These are phyloP conservation scores for Ophioninae sp. DNA, from an alignment of 2,888 invertebrate genomes.

Conservation along the genomic window DNA sequence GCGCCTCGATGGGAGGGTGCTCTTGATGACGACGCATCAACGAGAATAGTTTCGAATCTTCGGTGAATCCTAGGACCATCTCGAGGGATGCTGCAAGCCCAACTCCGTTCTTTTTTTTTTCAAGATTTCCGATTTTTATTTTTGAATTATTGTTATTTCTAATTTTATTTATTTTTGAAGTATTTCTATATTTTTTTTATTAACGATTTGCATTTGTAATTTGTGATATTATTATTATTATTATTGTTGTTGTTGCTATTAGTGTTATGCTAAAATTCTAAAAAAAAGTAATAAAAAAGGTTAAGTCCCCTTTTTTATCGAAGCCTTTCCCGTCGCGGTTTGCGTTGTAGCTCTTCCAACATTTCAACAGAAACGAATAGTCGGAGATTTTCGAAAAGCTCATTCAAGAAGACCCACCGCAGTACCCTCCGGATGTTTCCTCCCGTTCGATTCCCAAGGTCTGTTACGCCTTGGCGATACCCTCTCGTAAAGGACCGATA, in stretches of 20 bases:
- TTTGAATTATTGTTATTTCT: neutral
- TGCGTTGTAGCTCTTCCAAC: constrained; percentile 41
- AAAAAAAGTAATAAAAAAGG: neutral
- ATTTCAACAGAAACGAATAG: constrained; percentile 64
- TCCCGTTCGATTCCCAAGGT: constrained; percentile 37
- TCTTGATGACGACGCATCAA: neutral
- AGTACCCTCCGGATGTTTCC: constrained; percentile 22
- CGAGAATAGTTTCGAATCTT: neutral
- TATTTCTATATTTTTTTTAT: neutral
- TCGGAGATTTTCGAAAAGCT: constrained; percentile 69
- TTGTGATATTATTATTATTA: neutral
- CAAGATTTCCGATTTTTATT: neutral
- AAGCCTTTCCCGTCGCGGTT: neutral
- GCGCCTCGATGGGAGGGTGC: neutral
- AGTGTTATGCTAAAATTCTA: no score
- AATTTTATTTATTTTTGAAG: neutral
- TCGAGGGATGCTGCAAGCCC: neutral
- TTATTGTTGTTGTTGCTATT: neutral
- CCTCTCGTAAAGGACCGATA: neutral
- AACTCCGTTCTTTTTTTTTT: neutral
- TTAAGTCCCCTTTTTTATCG: neutral
- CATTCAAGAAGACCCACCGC: constrained; percentile 37
- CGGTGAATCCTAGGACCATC: neutral
- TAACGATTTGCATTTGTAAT: neutral
- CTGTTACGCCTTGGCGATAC: constrained; percentile 36